Evolutionary conservation across 2,888 invertebrate species (phyloP).

Genomic region (Phortica magna): DNA sequence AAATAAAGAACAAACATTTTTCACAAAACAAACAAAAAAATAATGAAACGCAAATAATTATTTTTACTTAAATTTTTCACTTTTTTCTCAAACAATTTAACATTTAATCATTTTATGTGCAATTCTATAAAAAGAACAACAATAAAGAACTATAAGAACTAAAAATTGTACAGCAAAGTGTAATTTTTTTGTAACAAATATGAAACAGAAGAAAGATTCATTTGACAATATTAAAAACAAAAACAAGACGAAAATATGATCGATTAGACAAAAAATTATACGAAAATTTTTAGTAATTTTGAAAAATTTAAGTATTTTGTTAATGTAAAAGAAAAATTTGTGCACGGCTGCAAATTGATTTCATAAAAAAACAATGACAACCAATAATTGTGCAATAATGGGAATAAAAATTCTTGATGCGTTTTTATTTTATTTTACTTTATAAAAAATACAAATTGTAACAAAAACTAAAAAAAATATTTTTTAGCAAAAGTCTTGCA

Average conservation of each 20-base stretch:
- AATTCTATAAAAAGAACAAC: background rate
- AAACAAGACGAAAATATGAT: background rate
- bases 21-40: background rate
- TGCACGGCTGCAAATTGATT: background rate
- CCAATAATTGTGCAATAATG: constrained; percentile 4
- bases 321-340: background rate
- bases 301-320: background rate
- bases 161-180: constrained; percentile 37
- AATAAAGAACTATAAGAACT: background rate
- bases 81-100: too few species aligned
- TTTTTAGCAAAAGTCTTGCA: constrained; percentile 58
- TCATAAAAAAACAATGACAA: background rate
- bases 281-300: background rate
- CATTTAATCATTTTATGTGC: background rate
- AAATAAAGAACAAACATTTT: background rate
- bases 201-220: background rate
- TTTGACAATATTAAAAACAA: constrained; percentile 4
- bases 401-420: too few species aligned
- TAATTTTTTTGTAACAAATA: background rate
- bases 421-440: constrained; percentile 26
- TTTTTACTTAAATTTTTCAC: too few species aligned
- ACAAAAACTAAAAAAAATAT: constrained; percentile 16
- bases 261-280: background rate
- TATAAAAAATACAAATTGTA: constrained; percentile 16
- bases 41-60: background rate